phyloP scores from a whole-genome alignment of 2,113 vertebrate species.

The Plotosus lineatus region DNA sequence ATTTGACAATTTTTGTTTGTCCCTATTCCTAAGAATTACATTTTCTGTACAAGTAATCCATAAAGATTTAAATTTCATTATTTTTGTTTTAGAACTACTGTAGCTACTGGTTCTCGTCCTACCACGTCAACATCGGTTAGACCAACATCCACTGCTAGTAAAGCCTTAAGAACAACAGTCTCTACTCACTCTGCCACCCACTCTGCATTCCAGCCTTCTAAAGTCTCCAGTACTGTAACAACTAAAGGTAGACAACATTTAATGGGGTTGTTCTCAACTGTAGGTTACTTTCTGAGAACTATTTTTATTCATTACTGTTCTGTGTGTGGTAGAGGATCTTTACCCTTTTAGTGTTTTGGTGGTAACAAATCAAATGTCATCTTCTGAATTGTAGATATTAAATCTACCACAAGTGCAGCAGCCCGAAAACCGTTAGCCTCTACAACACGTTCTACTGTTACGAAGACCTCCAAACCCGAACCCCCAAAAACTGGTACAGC shows the following conservation, averaged over 20 bases:
- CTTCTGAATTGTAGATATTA: slow-evolving; percentile 60
- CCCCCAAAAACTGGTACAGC: slow-evolving; percentile 53
- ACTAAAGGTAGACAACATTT: slow-evolving; percentile 63
- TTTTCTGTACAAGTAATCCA: too few species aligned
- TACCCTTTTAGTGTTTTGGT: neutral
- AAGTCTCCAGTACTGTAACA: slow-evolving; percentile 46
- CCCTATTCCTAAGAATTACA: too few species aligned
- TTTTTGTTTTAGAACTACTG: slow-evolving; percentile 47
- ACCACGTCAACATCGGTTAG: slow-evolving; percentile 49
- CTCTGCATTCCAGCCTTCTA: slow-evolving; percentile 54
- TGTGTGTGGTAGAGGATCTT: neutral
- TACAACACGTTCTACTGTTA: slow-evolving; percentile 34
- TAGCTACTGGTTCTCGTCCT: slow-evolving; percentile 29
- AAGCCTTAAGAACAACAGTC: slow-evolving; percentile 50
- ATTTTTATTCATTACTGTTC: neutral
- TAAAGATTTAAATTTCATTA: too few species aligned
- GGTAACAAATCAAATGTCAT: neutral
- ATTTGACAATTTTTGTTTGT: too few species aligned
- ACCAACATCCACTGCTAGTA: slow-evolving; percentile 37
- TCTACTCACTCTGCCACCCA: slow-evolving; percentile 63
- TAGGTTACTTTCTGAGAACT: neutral
- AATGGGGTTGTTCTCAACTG: neutral
- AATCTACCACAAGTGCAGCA: slow-evolving; percentile 45
- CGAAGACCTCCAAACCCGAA: slow-evolving; percentile 62
- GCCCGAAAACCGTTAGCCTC: slow-evolving; percentile 60